Evolutionary conservation across 2,888 invertebrate genomes (phyloP).

Genomic region (Cephalotes varians): DNA sequence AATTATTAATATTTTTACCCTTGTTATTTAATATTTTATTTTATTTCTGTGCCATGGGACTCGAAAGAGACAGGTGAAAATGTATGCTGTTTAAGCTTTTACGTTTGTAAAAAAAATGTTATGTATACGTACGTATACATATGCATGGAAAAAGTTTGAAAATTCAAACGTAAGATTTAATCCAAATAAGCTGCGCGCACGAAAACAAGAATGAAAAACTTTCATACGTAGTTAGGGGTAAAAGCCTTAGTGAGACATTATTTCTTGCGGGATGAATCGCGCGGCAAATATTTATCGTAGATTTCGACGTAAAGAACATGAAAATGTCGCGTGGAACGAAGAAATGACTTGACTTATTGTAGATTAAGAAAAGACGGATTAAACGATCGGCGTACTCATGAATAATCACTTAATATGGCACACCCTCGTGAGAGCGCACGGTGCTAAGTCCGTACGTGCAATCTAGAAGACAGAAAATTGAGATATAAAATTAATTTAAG

Average conservation of each 20-base stretch:
- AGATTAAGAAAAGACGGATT: constrained; percentile 12
- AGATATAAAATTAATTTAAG: constrained; percentile 53
- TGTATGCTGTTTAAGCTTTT: constrained; percentile 10
- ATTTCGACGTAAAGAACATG: background rate
- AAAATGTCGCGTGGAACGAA: background rate
- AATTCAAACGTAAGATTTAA: constrained; percentile 42
- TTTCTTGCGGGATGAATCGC: background rate
- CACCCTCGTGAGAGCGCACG: background rate
- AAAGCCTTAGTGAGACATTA: constrained; percentile 7
- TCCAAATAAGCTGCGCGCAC: constrained; percentile 31
- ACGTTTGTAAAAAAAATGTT: constrained; percentile 29
- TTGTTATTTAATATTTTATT: constrained; percentile 8
- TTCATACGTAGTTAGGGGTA: background rate
- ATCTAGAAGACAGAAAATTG: constrained; percentile 14
- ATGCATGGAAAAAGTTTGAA: constrained; percentile 36
- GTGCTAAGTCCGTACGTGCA: background rate
- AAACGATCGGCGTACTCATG: background rate
- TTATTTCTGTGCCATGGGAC: background rate
- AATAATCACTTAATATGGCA: constrained; percentile 29
- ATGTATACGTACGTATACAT: constrained; percentile 32
- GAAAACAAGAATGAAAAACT: constrained; percentile 10
- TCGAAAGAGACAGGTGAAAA: background rate
- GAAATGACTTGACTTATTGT: background rate
- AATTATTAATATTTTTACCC: constrained; percentile 3
- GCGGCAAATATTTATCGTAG: background rate